Conservation (phyloP, 2,113 vertebrate genomes). For the Trinectes maculatus region DNA sequence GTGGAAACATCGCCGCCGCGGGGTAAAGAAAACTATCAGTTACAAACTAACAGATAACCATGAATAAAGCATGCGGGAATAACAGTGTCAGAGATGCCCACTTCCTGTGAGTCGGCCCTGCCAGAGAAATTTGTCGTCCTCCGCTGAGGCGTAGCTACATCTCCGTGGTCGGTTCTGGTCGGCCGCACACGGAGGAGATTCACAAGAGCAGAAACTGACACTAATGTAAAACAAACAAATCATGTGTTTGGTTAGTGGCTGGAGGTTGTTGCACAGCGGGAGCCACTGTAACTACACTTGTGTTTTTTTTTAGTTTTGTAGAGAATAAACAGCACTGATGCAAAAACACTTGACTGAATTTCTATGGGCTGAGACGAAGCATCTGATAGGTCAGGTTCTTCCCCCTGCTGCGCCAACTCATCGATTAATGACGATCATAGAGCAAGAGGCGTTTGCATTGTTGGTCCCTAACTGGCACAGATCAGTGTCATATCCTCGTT, state of each 20-base stretch:
- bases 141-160: slow-evolving; percentile 23
- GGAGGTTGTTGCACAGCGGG: slow-evolving; percentile 41
- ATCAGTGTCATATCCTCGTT: slow-evolving; percentile 56
- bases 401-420: not conserved
- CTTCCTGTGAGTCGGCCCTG: slow-evolving; percentile 1
- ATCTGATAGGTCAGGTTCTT: slow-evolving; percentile 12
- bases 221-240: slow-evolving; percentile 81
- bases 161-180: slow-evolving; percentile 42
- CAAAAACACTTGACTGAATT: slow-evolving; percentile 4
- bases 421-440: slow-evolving; percentile 1
- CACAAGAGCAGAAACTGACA: slow-evolving; percentile 74
- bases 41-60: slow-evolving; percentile 65
- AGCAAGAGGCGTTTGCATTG: too few species aligned
- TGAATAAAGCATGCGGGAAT: slow-evolving; percentile 66
- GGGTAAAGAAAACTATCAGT: slow-evolving; percentile 79
- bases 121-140: slow-evolving; percentile 14
- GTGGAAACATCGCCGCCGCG: slow-evolving; percentile 75
- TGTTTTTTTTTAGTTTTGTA: not conserved
- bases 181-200: slow-evolving; percentile 53
- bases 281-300: slow-evolving; percentile 44
- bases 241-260: slow-evolving; percentile 67
- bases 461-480: slow-evolving; percentile 23
- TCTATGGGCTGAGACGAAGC: not conserved
- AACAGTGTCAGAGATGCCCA: slow-evolving; percentile 20
- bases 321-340: not conserved